These are phyloP conservation scores for Stramonita haemastoma DNA, from an alignment of 2,888 invertebrate genomes.

Conservation along the genomic window DNA sequence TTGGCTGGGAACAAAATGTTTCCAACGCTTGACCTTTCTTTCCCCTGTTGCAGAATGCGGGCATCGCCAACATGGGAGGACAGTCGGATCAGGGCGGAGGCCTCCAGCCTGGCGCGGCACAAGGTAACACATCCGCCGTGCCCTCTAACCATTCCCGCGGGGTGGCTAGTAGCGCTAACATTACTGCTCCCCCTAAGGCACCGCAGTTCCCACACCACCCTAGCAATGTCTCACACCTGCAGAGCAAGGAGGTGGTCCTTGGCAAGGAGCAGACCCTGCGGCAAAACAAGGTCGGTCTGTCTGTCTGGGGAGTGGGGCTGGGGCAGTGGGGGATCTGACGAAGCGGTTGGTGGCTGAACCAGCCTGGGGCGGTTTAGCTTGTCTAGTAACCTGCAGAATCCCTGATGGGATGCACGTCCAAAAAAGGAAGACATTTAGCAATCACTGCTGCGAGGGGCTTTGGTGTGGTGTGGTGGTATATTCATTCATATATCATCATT, in stretches of 20 bases:
- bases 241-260: background rate
- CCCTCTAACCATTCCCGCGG: background rate
- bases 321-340: background rate
- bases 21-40: background rate
- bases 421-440: no score
- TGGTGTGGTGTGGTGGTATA: no score
- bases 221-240: no score
- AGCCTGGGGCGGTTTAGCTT: no score
- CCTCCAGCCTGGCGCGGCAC: background rate
- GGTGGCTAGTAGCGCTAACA: background rate
- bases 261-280: background rate
- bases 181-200: background rate
- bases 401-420: no score
- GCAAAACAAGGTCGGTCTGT: background rate
- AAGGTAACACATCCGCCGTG: conserved; percentile 3
- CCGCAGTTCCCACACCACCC: background rate
- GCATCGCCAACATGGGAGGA: background rate
- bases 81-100: background rate
- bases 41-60: conserved; percentile 4
- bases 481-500: no score
- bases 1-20: background rate
- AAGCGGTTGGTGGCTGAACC: background rate
- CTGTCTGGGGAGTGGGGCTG: no score
- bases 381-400: no score
- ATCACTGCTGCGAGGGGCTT: no score